Percentiles rank a stretch among this genome's conserved stretches.
These are phyloP conservation scores for Aramus guarauna DNA, from an alignment of 2,113 vertebrate species.

Conservation along the genomic window DNA sequence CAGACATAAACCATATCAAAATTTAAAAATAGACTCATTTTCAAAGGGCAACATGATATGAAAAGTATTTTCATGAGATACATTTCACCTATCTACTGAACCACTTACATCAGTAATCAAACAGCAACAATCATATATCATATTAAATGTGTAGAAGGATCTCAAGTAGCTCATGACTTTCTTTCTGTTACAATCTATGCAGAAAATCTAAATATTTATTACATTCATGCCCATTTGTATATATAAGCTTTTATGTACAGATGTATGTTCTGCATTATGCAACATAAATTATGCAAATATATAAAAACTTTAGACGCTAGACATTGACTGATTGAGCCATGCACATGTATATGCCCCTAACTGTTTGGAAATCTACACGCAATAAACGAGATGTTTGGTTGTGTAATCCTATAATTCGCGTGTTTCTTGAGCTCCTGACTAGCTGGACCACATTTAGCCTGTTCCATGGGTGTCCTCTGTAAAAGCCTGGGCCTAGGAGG, in stretches of 20 bases:
- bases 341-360: neutral
- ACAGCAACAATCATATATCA: neutral
- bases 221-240: neutral
- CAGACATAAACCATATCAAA: neutral
- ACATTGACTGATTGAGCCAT: neutral
- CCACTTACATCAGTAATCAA: neutral
- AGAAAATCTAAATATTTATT: neutral
- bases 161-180: neutral
- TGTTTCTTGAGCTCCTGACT: neutral
- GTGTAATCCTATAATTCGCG: neutral
- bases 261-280: neutral
- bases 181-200: neutral
- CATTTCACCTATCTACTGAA: neutral
- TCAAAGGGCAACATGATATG: neutral
- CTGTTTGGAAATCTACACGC: neutral
- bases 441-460: neutral
- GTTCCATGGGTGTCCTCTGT: neutral
- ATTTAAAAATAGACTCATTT: neutral
- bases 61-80: conserved; percentile 34
- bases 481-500: neutral
- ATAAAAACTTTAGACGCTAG: neutral
- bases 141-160: neutral
- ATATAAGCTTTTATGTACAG: neutral
- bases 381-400: neutral
- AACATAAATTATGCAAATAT: neutral